Evolutionary conservation across 2,888 invertebrate species (phyloP), one percentile per base, ranked within the genome.

Genomic region (Rhagonycha lutea): DNA sequence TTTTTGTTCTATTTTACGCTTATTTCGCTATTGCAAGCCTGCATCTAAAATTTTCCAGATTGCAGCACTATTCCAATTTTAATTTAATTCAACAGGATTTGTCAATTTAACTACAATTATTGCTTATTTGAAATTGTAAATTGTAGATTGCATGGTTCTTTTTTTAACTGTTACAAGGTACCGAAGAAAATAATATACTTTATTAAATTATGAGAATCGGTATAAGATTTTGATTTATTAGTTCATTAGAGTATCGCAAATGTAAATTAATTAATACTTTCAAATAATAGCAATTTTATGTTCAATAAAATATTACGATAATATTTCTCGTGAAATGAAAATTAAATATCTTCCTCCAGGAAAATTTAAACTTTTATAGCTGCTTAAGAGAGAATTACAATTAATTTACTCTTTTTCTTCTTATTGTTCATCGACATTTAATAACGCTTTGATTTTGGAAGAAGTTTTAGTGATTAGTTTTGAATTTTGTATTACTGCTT

Each of bases 1-100:
- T 72, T 72, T 32, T 67, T 24, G 12, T 67, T 61, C 26, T 70
- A 74, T 70, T 74, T 74, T 70, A 62, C 26, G 61, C 70, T 70
- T 62, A 74, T 74, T 74, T 70, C 69, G 63, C 69, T 73, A 73
- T 73, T 69, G 73, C 73, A 62, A 18, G 24, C 47, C 32, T 73
- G 69, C 69, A 70, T 69, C 62, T 47, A 47, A 47, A 47, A 47
- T 47, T 47, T 47, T n/a, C n/a, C 47, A n/a, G 47, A n/a, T 47
- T 47, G 47, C 47, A 47, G n/a, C 47, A n/a, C n/a, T 8, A n/a
- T 47, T 47, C 47, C 47, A 47, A n/a, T 47, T 47, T 47, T 47
- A 47, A 47, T 47, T 47, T 47, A 47, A 47, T 47, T 47, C 47
- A 0, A 47, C 47, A 12, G 12, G n/a, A 3, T n/a, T 47, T 47